Evolutionary conservation across 2,888 invertebrate genomes (phyloP).

Genomic region (Hecatera dysodea): DNA sequence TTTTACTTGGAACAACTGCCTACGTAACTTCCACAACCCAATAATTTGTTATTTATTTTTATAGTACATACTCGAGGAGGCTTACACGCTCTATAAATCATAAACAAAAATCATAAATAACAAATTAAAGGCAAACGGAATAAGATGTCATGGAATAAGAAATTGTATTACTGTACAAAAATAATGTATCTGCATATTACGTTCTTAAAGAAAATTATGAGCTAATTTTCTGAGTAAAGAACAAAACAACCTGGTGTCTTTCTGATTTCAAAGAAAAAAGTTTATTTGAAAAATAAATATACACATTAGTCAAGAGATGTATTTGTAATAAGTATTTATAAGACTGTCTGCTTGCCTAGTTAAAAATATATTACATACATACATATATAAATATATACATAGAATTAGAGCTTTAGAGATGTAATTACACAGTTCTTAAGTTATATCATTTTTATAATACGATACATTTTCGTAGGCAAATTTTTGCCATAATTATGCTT

Average conservation of each 20-base stretch:
- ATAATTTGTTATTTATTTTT: not conserved
- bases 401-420: not conserved
- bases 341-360: not conserved
- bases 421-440: too few species aligned
- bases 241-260: not conserved
- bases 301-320: not conserved
- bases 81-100: constrained; percentile 2
- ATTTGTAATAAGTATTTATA: not conserved
- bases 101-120: constrained; percentile 26
- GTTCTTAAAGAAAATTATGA: constrained; percentile 23
- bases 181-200: constrained; percentile 32
- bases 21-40: too few species aligned
- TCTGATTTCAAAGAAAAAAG: not conserved
- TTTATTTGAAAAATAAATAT: not conserved
- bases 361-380: constrained; percentile 15
- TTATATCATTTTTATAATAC: too few species aligned
- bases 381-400: too few species aligned
- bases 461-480: too few species aligned
- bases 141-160: constrained; percentile 36
- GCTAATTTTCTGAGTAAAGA: constrained; percentile 24
- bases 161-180: constrained; percentile 31
- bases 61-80: not conserved
- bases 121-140: constrained; percentile 39
- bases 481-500: too few species aligned
- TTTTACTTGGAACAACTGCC: too few species aligned